Evolutionary conservation across 1,140 invertebrate genomes (phyloP).

Genomic region (Mylabris phalerata): DNA sequence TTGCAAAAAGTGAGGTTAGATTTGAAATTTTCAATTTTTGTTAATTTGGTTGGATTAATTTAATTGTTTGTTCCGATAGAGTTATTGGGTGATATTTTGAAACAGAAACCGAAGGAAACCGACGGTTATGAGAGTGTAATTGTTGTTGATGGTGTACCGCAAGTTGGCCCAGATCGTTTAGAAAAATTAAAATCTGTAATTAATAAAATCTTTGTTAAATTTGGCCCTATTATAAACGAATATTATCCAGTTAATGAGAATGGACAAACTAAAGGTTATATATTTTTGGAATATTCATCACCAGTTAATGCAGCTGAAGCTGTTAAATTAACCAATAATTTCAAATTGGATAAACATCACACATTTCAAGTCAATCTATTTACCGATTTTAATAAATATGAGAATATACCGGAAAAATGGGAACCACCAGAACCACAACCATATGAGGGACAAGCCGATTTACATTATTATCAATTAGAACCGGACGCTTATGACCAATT

Average conservation of each 20-base stretch:
- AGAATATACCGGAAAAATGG: conserved; percentile 89
- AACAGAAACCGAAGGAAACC: conserved; percentile 83
- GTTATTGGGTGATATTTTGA: conserved; percentile 78
- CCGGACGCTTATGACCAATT: conserved; percentile 94
- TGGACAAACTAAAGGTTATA: conserved; percentile 86
- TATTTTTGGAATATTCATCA: conserved; percentile 88
- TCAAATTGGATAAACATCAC: conserved; percentile 94
- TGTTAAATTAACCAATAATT: conserved; percentile 80
- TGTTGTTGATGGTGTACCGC: conserved; percentile 92
- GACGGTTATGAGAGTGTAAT: conserved; percentile 95
- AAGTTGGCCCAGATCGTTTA: conserved; percentile 83
- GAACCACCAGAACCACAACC: conserved; percentile 78
- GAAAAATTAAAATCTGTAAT: conserved; percentile 93
- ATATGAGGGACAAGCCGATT: conserved; percentile 81
- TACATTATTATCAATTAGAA: conserved; percentile 87
- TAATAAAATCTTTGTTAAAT: conserved; percentile 86
- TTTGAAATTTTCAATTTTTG: conserved; percentile 16
- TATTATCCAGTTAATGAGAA: conserved; percentile 81
- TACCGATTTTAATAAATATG: conserved; percentile 86
- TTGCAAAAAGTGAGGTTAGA: conserved; percentile 7
- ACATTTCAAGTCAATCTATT: conserved; percentile 94
- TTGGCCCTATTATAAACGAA: conserved; percentile 84
- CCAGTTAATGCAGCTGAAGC: conserved; percentile 78
- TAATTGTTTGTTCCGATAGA: conserved; percentile 49
- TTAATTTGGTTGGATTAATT: no score